Base-by-base conservation (phyloP, 2,888 invertebrate species). In the Torymus texanus region DNA sequence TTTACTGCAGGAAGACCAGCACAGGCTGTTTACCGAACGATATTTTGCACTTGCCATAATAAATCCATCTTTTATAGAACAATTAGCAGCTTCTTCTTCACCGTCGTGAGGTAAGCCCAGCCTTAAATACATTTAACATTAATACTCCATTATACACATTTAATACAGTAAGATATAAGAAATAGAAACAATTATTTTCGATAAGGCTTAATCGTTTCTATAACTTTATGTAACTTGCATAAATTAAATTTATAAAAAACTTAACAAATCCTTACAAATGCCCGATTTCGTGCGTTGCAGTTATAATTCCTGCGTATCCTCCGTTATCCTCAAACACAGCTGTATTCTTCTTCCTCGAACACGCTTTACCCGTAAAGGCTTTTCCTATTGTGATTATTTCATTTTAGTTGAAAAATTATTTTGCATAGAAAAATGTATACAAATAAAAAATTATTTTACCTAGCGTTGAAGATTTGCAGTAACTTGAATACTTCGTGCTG, bases 241-340 rank as follows among this genome's bases (percentile, higher is more conserved):
- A 29, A 29, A 5, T 29, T 2, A 5, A 29, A 29, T 29, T 5
- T 29, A 29, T 29, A 29, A 29, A 29, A 29, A 29, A 50, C 41
- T 14, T 11, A 76, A 41, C 29, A 16, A 13, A 10, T 14, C 50
- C 75, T 78, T 79, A 81, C 81, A 81, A 73, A 61, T 81, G 81
- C 3, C 78, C 81, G 12, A 81, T 79, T 50, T 81, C 81, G n/a
- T 81, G 81, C 18, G 79, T 79, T 8, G 81, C 81, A 13, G 81
- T 76, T 55, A 81, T 81, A n/a, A 81, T 81, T 8, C 81, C 81
- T 10, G 53, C 29, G 13, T 79, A 81, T n/a, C 78, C 81, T 21
- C 81, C 81, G 16, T 81, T 81, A n/a, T 81, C 81, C 24, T 81
- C 79, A 10, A 81, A 61, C 41, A 81, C 76, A 16, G 79, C 81